Evolutionary conservation across 2,888 invertebrate species (phyloP).

Genomic region (Brachypterus glaber): DNA sequence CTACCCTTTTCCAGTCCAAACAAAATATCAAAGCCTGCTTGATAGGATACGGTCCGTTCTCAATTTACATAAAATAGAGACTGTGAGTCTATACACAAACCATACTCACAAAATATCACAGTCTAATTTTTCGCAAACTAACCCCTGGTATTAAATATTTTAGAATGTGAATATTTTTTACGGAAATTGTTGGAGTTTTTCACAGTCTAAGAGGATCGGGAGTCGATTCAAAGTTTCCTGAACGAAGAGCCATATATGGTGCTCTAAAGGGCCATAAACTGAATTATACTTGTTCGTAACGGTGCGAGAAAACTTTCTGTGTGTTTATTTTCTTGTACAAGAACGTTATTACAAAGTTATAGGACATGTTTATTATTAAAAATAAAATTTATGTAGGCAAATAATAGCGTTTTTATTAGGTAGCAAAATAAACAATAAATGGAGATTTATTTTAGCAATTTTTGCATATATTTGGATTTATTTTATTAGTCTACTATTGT

Average conservation of each 20-base stretch:
- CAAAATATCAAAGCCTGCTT: constrained; percentile 22
- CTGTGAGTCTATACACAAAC: constrained; percentile 13
- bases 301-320: constrained; percentile 34
- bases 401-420: constrained; percentile 3
- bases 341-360: constrained; percentile 26
- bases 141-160: constrained; percentile 13
- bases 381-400: constrained; percentile 3
- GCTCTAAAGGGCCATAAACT: constrained; percentile 37
- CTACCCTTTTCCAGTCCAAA: constrained; percentile 16
- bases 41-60: constrained; percentile 22
- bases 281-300: constrained; percentile 37
- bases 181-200: constrained; percentile 11
- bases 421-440: constrained; percentile 3
- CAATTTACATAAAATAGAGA: constrained; percentile 23
- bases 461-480: too few species aligned
- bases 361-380: constrained; percentile 21
- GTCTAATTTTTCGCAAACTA: constrained; percentile 19
- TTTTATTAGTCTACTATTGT: too few species aligned
- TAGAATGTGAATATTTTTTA: constrained; percentile 16
- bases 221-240: constrained; percentile 27
- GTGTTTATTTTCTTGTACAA: constrained; percentile 32
- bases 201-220: constrained; percentile 21
- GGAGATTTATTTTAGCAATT: constrained; percentile 1
- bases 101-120: constrained; percentile 16
- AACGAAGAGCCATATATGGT: constrained; percentile 31